phyloP scores from a whole-genome alignment of 2,888 invertebrate genomes.

The Campaea margaritaria region DNA sequence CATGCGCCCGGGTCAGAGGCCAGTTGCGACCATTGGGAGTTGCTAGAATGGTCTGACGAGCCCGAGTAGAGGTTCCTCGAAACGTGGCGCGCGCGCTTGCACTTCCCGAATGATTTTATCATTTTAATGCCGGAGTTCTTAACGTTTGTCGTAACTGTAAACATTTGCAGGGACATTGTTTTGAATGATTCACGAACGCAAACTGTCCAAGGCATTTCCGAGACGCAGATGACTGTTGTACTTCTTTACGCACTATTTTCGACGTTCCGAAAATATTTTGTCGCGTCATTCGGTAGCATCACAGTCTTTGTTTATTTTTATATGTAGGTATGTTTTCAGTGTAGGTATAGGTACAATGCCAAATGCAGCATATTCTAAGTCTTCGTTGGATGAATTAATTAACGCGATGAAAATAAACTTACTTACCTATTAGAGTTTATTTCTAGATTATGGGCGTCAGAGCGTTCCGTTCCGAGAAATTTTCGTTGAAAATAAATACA shows the following conservation, averaged over 20 bases:
- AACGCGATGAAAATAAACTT: background rate
- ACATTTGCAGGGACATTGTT: constrained; percentile 9
- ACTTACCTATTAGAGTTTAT: constrained; percentile 4
- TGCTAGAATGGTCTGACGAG: constrained; percentile 14
- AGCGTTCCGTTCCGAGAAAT: too few species aligned
- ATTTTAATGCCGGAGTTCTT: background rate
- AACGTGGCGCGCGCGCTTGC: constrained; percentile 20
- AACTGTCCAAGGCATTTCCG: constrained; percentile 23
- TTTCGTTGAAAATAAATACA: too few species aligned
- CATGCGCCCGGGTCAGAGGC: constrained; percentile 43
- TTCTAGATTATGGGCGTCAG: too few species aligned
- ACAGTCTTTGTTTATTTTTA: constrained; percentile 16
- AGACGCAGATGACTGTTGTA: constrained; percentile 18
- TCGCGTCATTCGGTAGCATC: constrained; percentile 8
- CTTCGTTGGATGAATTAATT: constrained; percentile 4
- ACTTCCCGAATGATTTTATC: constrained; percentile 34
- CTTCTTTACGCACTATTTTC: constrained; percentile 12
- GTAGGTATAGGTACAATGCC: constrained; percentile 5
- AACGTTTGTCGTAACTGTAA: constrained; percentile 11
- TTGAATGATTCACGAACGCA: constrained; percentile 18
- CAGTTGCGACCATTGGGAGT: constrained; percentile 41
- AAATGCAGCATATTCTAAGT: constrained; percentile 20
- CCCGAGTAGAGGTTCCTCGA: constrained; percentile 35
- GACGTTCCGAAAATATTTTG: constrained; percentile 13
- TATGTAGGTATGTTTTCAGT: background rate